phyloP scores from a whole-genome alignment of 2,888 invertebrate genomes.

The Melanargia galathea region DNA sequence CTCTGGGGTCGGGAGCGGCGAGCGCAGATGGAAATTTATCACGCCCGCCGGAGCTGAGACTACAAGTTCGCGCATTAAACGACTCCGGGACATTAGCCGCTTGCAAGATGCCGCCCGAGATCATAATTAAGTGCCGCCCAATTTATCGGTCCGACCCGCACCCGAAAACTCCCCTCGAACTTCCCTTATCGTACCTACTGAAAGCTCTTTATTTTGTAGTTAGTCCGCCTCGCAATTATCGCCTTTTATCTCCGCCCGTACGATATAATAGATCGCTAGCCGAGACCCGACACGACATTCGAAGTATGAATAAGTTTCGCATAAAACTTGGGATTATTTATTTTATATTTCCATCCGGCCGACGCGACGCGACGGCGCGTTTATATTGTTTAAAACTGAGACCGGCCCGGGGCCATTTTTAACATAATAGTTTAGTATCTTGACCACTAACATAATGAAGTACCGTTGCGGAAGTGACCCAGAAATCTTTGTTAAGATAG shows the following conservation, averaged over 20 bases:
- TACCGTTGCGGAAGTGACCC: conserved; percentile 69
- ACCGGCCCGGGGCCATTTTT: conserved; percentile 24
- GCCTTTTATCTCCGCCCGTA: conserved; percentile 62
- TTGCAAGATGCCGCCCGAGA: conserved; percentile 82
- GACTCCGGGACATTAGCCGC: conserved; percentile 80
- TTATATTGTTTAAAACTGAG: conserved; percentile 23
- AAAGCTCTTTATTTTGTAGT: conserved; percentile 80
- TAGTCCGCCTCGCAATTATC: conserved; percentile 71
- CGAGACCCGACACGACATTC: conserved; percentile 10
- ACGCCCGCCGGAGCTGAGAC: conserved; percentile 76
- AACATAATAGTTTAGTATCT: conserved; percentile 32
- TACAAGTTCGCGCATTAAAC: conserved; percentile 82
- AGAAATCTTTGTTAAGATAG: conserved; percentile 66
- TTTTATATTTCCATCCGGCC: conserved; percentile 39
- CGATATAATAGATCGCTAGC: conserved; percentile 26
- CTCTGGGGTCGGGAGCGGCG: conserved; percentile 54
- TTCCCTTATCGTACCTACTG: conserved; percentile 79
- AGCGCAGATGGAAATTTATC: conserved; percentile 79
- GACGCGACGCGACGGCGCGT: neutral
- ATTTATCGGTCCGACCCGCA: conserved; percentile 81
- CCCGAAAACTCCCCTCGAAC: conserved; percentile 77
- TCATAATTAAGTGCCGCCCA: conserved; percentile 83
- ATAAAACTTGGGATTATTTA: conserved; percentile 31
- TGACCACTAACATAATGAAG: conserved; percentile 45
- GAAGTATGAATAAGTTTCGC: conserved; percentile 33